phyloP scores from a whole-genome alignment of 2,113 vertebrate species.

The Plectropomus leopardus region DNA sequence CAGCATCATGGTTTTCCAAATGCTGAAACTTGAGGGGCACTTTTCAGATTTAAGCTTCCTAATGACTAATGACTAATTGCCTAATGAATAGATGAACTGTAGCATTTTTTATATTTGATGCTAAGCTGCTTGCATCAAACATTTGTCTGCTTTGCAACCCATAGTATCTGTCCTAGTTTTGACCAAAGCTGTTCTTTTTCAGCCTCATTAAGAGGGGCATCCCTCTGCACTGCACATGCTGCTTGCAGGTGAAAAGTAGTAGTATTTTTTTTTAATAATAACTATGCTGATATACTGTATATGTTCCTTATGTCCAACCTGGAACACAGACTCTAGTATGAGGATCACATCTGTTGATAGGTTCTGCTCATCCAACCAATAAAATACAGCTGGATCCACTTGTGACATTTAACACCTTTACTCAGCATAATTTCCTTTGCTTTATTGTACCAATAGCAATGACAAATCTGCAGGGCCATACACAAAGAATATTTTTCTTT shows the following conservation, averaged over 20 bases:
- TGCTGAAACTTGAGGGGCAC: neutral
- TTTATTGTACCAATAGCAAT: constrained; percentile 52
- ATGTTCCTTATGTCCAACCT: constrained; percentile 17
- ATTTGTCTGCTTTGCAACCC: constrained; percentile 29
- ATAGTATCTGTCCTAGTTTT: constrained; percentile 45
- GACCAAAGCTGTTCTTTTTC: constrained; percentile 31
- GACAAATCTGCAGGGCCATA: constrained; percentile 42
- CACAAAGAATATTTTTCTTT: constrained; percentile 30
- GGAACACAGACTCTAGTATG: constrained; percentile 8
- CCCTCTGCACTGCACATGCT: neutral
- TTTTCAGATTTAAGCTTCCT: constrained; percentile 10
- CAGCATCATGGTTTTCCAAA: constrained; percentile 2
- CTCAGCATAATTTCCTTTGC: constrained; percentile 25
- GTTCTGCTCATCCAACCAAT: constrained; percentile 33
- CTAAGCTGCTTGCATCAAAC: constrained; percentile 29
- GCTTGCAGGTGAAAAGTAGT: neutral
- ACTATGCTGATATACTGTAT: constrained; percentile 28
- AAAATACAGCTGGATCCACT: constrained; percentile 26
- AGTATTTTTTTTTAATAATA: constrained; percentile 28
- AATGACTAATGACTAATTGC: constrained; percentile 14
- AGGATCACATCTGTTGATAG: constrained; percentile 1
- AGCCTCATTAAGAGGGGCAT: neutral
- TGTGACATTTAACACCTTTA: constrained; percentile 14
- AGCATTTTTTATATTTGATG: constrained; percentile 29
- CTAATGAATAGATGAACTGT: constrained; percentile 27